phyloP scores from a whole-genome alignment of 2,888 invertebrate species.

The Platyscelio sp. region DNA sequence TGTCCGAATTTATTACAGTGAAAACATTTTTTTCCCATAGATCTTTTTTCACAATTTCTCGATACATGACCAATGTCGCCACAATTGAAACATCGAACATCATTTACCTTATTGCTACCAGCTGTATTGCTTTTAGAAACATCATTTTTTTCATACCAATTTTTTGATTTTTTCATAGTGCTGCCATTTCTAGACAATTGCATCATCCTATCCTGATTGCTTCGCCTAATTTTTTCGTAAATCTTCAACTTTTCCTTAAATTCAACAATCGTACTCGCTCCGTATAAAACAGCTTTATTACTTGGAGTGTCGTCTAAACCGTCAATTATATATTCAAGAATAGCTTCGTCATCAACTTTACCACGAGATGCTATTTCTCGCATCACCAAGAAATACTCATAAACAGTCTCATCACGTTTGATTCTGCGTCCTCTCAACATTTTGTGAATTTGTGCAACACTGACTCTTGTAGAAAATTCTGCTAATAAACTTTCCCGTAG shows the following conservation, averaged over 20 bases:
- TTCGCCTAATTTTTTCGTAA: neutral
- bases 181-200: no score
- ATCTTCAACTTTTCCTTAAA: neutral
- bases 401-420: neutral
- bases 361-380: neutral
- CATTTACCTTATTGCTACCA: neutral
- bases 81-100: slow-evolving; percentile 1
- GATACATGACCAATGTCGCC: neutral
- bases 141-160: neutral
- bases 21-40: neutral
- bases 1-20: neutral
- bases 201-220: no score
- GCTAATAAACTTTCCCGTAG: neutral
- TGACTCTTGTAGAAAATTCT: neutral
- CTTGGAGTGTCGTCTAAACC: neutral
- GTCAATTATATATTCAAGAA: neutral
- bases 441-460: neutral
- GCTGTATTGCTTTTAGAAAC: neutral
- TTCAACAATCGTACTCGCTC: neutral
- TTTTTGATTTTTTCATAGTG: no score
- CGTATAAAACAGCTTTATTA: neutral
- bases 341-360: neutral
- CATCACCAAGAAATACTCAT: neutral
- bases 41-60: neutral
- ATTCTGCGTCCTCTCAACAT: neutral